These are phyloP conservation scores for Eurytoma adleriae DNA, from an alignment of 2,888 invertebrate species.

Conservation along the genomic window DNA sequence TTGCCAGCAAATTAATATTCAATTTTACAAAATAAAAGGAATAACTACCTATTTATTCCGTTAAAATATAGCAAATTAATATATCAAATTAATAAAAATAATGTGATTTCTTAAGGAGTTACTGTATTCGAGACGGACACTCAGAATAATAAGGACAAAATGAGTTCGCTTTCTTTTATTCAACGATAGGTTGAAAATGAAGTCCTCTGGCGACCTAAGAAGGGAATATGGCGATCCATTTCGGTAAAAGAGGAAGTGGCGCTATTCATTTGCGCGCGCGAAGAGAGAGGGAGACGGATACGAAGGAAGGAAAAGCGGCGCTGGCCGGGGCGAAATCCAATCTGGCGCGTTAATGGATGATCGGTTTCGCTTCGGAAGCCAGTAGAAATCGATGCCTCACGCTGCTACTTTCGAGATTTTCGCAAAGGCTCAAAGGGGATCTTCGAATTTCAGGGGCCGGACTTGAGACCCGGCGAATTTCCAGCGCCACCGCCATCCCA, in stretches of 20 bases:
- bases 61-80: no score
- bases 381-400: conserved; percentile 39
- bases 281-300: conserved; percentile 26
- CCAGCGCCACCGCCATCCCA: not conserved
- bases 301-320: not conserved
- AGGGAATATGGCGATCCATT: conserved; percentile 32
- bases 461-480: conserved; percentile 24
- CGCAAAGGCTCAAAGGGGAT: conserved; percentile 39
- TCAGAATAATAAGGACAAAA: no score
- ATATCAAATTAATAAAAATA: no score
- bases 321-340: conserved; percentile 50
- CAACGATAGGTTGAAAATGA: conserved; percentile 9
- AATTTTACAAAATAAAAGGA: no score
- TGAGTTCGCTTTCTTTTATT: not conserved
- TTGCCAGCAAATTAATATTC: no score
- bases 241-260: conserved; percentile 36
- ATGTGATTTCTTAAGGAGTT: no score
- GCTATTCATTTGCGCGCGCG: conserved; percentile 36
- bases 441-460: conserved; percentile 41
- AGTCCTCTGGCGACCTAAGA: not conserved
- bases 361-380: conserved; percentile 54
- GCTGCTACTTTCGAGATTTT: conserved; percentile 17
- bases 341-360: conserved; percentile 60
- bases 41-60: no score
- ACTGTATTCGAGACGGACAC: no score